Evolutionary conservation across 2,797 vertebrate species (phyloP).

Genomic region (Thunnus albacares): DNA sequence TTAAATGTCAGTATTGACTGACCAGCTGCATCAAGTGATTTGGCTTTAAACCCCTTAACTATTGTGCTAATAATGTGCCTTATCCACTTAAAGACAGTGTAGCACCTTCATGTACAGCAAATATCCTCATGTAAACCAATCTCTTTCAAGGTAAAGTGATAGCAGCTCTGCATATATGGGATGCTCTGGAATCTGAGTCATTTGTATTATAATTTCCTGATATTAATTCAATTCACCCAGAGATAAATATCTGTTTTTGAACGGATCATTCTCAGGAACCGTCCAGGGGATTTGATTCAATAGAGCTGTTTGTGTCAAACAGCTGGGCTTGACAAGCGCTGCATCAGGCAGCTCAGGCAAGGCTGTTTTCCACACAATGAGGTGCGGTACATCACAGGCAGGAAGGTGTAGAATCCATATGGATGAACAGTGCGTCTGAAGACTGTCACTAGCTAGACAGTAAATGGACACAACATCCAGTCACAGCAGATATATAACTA

Average conservation of each 20-base stretch:
- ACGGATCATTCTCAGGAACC: slow-evolving; percentile 1
- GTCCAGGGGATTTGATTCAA: slow-evolving; percentile 23
- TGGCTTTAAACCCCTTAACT: slow-evolving; percentile 31
- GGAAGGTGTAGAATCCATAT: slow-evolving; percentile 38
- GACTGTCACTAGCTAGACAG: slow-evolving; percentile 3
- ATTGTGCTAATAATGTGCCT: slow-evolving; percentile 6
- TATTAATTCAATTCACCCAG: slow-evolving; percentile 16
- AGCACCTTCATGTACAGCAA: slow-evolving; percentile 1
- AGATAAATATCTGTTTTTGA: slow-evolving; percentile 32
- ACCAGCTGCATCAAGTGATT: slow-evolving; percentile 43
- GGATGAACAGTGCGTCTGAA: slow-evolving; percentile 27
- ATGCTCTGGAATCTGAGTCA: not conserved
- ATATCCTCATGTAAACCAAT: not conserved
- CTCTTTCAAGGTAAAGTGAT: slow-evolving; percentile 4
- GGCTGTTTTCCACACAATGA: slow-evolving; percentile 35
- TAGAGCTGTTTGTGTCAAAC: slow-evolving; percentile 33
- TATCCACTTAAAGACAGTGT: slow-evolving; percentile 3
- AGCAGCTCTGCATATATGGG: not conserved
- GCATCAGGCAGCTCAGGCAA: slow-evolving; percentile 37
- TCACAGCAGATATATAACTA: slow-evolving; percentile 29
- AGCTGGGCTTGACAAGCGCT: slow-evolving; percentile 48
- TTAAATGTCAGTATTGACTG: slow-evolving; percentile 52
- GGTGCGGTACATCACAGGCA: slow-evolving; percentile 45
- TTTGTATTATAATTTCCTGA: not conserved
- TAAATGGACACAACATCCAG: slow-evolving; percentile 13